Base-by-base conservation (phyloP, 2,113 vertebrate genomes). In the Numida meleagris region DNA sequence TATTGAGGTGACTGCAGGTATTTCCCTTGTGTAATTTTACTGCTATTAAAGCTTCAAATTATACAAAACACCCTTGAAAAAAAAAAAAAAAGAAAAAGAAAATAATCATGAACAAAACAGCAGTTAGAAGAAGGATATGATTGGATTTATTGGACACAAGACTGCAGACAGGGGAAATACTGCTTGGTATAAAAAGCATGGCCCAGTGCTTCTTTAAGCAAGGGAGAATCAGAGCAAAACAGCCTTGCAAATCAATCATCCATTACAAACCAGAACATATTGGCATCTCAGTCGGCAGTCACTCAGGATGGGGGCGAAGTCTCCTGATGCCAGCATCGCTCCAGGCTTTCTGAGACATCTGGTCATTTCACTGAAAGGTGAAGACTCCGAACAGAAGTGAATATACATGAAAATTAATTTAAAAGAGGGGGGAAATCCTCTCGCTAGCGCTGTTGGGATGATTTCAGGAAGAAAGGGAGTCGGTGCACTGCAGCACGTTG, bases 331-430 rank as follows among this genome's bases (percentile, higher is more conserved):
- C 90, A 94, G 72, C 76, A 83, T 93, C 86, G 90, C 95, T 95
- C 77, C 88, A 93, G 91, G 95, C 93, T 94, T 88, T 94, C 78
- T 48, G 66, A 97, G 93, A 97, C 96, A 97, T 96, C 95, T 96
- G 96, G 92, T 96, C 94, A 96, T 93, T 96, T 80, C 90, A 58
- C 48, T 76, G 77, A 94, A 88, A 94, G 94, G 86, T 94, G 94
- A 90, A 91, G 74, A 86, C 84, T 90, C 76, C 12, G 55, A 82
- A 95, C 85, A 95, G 61, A 91, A 82, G 75, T 73, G 72, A 87
- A 92, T 81, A 74, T 34, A 85, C 80, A 88, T 53, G 81, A 74
- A 96, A 97, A 95, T 94, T 94, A 95, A 95, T 92, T 96, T 96
- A 89, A 94, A 95, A 87, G 74, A 92, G 50, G 48, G 40, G 19